Evolutionary conservation across 2,113 vertebrate species (phyloP).

Genomic region (Malurus alboscapulatus): DNA sequence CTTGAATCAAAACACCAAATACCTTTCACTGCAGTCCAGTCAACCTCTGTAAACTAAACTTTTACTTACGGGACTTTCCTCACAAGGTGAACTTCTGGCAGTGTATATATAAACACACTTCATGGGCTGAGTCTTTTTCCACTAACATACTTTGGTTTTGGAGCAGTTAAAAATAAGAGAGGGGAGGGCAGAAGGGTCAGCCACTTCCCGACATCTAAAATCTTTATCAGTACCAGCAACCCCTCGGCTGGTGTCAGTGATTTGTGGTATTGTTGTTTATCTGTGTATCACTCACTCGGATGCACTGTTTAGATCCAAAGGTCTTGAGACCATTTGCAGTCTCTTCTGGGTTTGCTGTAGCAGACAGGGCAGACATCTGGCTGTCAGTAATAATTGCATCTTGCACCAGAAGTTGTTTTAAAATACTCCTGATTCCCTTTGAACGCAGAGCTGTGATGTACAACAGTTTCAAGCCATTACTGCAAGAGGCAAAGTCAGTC

Average conservation of each 20-base stretch:
- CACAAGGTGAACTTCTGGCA: slow-evolving; percentile 45
- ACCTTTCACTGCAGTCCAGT: background rate
- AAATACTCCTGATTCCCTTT: slow-evolving; percentile 76
- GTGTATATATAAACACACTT: slow-evolving; percentile 44
- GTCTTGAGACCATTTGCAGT: slow-evolving; percentile 73
- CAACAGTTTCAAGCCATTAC: slow-evolving; percentile 73
- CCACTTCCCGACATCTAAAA: slow-evolving; percentile 56
- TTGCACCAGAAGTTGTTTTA: slow-evolving; percentile 81
- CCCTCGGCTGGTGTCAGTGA: slow-evolving; percentile 18
- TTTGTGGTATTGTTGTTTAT: slow-evolving; percentile 72
- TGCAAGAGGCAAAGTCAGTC: slow-evolving; percentile 60
- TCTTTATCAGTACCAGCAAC: slow-evolving; percentile 59
- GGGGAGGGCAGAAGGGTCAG: background rate
- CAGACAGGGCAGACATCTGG: slow-evolving; percentile 80
- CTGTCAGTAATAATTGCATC: slow-evolving; percentile 82
- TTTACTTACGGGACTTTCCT: background rate
- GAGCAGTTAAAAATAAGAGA: background rate
- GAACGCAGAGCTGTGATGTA: slow-evolving; percentile 68
- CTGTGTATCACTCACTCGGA: slow-evolving; percentile 60
- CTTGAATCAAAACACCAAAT: background rate
- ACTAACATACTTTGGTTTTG: slow-evolving; percentile 46
- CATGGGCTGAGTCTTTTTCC: slow-evolving; percentile 1
- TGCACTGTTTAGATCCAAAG: slow-evolving; percentile 68
- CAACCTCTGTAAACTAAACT: slow-evolving; percentile 13
- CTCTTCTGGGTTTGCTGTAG: slow-evolving; percentile 67